Evolutionary conservation across 2,797 vertebrate genomes (phyloP).

Genomic region (Crocidura indochinensis): DNA sequence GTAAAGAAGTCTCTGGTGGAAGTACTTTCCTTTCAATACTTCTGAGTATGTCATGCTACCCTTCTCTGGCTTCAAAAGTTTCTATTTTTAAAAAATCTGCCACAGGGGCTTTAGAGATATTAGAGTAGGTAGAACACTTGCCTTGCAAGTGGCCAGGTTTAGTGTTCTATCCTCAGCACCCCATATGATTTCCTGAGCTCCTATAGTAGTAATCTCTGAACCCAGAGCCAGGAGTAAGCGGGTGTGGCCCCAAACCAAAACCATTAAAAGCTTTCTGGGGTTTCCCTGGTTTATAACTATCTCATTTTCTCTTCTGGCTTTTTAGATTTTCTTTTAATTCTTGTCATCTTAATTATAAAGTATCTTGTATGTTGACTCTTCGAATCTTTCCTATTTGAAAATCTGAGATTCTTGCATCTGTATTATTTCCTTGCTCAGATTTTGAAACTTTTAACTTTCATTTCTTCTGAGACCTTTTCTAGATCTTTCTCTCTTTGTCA

Average conservation of each 20-base stretch:
- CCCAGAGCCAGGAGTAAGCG: no score
- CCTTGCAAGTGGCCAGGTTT: no score
- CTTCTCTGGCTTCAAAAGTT: background rate
- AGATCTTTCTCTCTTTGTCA: background rate
- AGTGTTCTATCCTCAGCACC: no score
- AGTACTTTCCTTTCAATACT: background rate
- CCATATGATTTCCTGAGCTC: no score
- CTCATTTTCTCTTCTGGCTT: background rate
- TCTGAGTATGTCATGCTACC: background rate
- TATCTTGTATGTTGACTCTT: background rate
- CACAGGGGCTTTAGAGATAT: no score
- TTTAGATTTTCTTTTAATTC: background rate
- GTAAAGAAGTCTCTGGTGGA: background rate
- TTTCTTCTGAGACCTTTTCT: background rate
- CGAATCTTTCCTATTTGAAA: background rate
- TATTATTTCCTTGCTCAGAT: background rate
- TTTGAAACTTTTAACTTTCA: background rate
- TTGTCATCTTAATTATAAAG: background rate
- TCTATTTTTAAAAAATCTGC: background rate
- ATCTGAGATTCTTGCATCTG: background rate
- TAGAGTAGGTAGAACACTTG: no score
- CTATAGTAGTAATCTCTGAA: no score
- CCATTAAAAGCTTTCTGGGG: background rate
- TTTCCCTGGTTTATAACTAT: background rate
- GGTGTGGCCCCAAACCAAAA: no score